Evolutionary conservation across 1,140 invertebrate genomes (phyloP).

Genomic region (Spodoptera litura): DNA sequence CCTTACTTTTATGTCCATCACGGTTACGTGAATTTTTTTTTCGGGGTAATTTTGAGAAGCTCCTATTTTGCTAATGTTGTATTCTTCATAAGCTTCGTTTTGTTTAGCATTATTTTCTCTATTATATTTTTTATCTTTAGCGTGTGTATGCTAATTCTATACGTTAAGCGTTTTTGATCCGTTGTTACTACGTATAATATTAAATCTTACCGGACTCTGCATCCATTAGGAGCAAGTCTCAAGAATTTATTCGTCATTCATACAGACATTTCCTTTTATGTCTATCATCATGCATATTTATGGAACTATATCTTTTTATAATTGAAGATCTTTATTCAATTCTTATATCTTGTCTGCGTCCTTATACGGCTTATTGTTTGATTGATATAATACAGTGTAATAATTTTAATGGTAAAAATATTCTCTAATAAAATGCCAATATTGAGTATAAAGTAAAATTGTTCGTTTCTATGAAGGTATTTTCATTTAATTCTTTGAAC

Average conservation of each 20-base stretch:
- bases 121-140: not conserved
- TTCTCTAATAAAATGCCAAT: not conserved
- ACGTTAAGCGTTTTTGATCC: not conserved
- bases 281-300: slow-evolving; percentile 42
- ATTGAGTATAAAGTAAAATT: not conserved
- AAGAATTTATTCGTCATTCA: slow-evolving; percentile 42
- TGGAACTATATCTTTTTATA: slow-evolving; percentile 40
- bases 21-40: slow-evolving; percentile 73
- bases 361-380: slow-evolving; percentile 41
- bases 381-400: slow-evolving; percentile 8
- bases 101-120: slow-evolving; percentile 15
- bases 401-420: slow-evolving; percentile 16
- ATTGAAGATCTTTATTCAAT: slow-evolving; percentile 41
- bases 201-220: slow-evolving; percentile 1
- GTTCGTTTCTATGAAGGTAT: not conserved
- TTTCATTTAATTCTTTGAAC: slow-evolving; percentile 13
- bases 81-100: slow-evolving; percentile 38
- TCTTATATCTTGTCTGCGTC: slow-evolving; percentile 29
- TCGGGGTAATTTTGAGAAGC: slow-evolving; percentile 64
- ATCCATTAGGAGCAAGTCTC: slow-evolving; percentile 22
- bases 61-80: slow-evolving; percentile 46
- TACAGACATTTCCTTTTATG: slow-evolving; percentile 42
- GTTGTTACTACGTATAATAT: not conserved
- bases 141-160: not conserved
- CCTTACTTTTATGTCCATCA: slow-evolving; percentile 81